These are phyloP conservation scores for Drosophila rellima DNA, from an alignment of 2,888 invertebrate species.

Conservation along the genomic window DNA sequence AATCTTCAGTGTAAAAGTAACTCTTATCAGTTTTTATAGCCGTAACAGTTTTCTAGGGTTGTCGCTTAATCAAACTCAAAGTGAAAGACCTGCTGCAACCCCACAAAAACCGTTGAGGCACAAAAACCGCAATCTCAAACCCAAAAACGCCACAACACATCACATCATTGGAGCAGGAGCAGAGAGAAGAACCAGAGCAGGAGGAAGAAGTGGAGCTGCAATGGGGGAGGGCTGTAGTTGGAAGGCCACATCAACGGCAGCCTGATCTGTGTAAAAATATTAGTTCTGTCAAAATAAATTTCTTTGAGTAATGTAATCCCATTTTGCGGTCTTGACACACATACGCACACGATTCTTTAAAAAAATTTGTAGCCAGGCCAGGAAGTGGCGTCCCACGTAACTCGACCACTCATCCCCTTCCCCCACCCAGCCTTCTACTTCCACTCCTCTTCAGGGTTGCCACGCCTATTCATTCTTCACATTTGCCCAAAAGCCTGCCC, in stretches of 20 bases:
- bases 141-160: constrained; percentile 12
- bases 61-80: constrained; percentile 33
- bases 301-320: constrained; percentile 85
- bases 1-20: background rate
- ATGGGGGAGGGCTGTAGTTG: background rate
- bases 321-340: constrained; percentile 81
- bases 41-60: constrained; percentile 7
- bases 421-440: background rate
- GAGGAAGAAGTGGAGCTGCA: background rate
- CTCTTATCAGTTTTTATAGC: background rate
- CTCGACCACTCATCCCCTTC: constrained; percentile 36
- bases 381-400: constrained; percentile 38
- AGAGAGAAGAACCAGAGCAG: background rate
- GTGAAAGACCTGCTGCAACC: constrained; percentile 28
- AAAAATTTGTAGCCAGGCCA: constrained; percentile 9
- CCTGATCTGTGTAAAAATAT: constrained; percentile 81
- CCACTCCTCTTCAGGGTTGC: constrained; percentile 1
- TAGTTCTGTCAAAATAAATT: constrained; percentile 85
- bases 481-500: constrained; percentile 14
- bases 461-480: constrained; percentile 48
- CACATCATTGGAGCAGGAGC: constrained; percentile 2
- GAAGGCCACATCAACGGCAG: constrained; percentile 49
- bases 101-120: constrained; percentile 15
- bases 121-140: constrained; percentile 40
- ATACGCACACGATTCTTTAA: constrained; percentile 56